phyloP scores from a whole-genome alignment of 2,888 invertebrate species.

The Uloborus plumipes region DNA sequence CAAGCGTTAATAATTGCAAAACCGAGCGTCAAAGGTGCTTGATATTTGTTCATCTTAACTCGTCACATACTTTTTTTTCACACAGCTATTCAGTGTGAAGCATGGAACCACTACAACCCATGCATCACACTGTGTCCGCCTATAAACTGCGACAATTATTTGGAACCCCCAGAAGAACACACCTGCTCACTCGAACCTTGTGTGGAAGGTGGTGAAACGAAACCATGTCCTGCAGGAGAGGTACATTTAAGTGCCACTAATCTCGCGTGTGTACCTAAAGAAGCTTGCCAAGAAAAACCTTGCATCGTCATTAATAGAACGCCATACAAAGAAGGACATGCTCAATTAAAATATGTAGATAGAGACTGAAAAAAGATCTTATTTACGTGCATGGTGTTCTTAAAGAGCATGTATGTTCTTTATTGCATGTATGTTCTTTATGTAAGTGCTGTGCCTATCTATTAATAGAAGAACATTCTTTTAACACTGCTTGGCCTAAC shows the following conservation, averaged over 20 bases:
- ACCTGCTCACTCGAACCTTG: slow-evolving; percentile 82
- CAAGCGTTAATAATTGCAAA: no score
- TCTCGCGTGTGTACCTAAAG: slow-evolving; percentile 81
- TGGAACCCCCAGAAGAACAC: slow-evolving; percentile 76
- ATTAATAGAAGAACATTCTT: no score
- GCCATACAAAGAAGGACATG: slow-evolving; percentile 84
- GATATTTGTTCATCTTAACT: not conserved
- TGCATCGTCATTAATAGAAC: slow-evolving; percentile 80
- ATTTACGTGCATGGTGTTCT: no score
- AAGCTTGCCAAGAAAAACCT: slow-evolving; percentile 77
- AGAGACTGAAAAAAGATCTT: no score
- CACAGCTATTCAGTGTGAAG: slow-evolving; percentile 89
- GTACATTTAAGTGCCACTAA: slow-evolving; percentile 81
- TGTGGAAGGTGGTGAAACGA: slow-evolving; percentile 79
- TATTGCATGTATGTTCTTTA: no score
- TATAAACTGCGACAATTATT: slow-evolving; percentile 85
- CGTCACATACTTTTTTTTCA: slow-evolving; percentile 38
- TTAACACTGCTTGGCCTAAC: no score
- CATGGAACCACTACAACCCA: slow-evolving; percentile 84
- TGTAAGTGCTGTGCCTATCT: no score
- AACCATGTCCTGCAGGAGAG: slow-evolving; percentile 80
- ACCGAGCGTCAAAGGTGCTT: no score
- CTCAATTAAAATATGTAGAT: no score
- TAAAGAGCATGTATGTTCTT: no score
- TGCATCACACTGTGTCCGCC: slow-evolving; percentile 86